Evolutionary conservation across 2,888 invertebrate genomes (phyloP).

Genomic region (Drosophila neotestacea): DNA sequence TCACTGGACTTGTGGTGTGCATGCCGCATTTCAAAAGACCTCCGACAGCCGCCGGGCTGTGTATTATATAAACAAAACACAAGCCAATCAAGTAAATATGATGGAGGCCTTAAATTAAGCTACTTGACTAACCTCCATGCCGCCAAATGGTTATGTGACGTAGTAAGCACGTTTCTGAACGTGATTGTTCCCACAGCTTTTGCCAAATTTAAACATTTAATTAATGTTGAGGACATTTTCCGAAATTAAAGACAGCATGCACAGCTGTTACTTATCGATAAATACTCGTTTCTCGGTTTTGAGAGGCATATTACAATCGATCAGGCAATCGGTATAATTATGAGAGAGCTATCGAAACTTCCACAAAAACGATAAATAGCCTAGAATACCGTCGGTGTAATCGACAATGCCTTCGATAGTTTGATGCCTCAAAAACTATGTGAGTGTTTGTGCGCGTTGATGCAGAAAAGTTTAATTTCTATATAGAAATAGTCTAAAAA

Average conservation of each 20-base stretch:
- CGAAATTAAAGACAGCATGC: slow-evolving; percentile 15
- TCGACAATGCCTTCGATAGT: slow-evolving; percentile 4
- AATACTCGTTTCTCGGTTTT: neutral
- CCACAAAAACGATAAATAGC: neutral
- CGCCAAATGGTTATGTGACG: slow-evolving; percentile 34
- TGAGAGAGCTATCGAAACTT: neutral
- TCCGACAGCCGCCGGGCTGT: slow-evolving; percentile 48
- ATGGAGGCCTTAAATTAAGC: neutral
- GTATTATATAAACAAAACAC: slow-evolving; percentile 50
- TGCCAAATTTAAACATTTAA: slow-evolving; percentile 74
- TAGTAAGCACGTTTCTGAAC: slow-evolving; percentile 44
- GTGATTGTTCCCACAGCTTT: slow-evolving; percentile 55
- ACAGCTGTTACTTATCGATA: slow-evolving; percentile 35
- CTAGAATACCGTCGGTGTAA: neutral
- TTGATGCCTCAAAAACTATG: slow-evolving; percentile 16
- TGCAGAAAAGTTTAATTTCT: slow-evolving; percentile 64
- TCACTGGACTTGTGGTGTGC: slow-evolving; percentile 46
- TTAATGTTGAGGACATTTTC: slow-evolving; percentile 65
- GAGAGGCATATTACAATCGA: neutral
- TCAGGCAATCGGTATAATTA: slow-evolving; percentile 10
- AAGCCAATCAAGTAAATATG: neutral
- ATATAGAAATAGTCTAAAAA: slow-evolving; percentile 35
- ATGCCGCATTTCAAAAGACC: slow-evolving; percentile 41
- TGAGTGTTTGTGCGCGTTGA: slow-evolving; percentile 53
- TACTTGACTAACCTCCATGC: slow-evolving; percentile 49